These are phyloP conservation scores for Agrenia bidenticulata DNA, from an alignment of 2,888 invertebrate genomes.

Conservation along the genomic window DNA sequence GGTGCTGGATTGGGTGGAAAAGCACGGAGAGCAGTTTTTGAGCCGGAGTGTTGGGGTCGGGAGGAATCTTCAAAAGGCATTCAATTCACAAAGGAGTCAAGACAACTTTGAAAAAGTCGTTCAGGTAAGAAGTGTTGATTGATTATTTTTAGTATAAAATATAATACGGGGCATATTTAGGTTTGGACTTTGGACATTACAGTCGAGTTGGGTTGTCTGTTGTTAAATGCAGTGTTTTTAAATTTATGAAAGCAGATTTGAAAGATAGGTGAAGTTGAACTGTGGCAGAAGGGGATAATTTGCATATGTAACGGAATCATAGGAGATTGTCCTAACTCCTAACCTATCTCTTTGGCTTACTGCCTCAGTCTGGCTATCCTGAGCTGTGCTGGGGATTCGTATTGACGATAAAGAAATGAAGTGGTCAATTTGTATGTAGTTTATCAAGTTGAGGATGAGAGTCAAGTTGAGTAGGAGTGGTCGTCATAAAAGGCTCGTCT, in stretches of 20 bases:
- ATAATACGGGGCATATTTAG: background rate
- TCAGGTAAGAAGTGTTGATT: conserved; percentile 67
- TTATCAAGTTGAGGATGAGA: too few species aligned
- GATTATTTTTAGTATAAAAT: background rate
- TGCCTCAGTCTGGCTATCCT: too few species aligned
- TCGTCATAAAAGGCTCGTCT: too few species aligned
- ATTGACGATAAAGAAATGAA: background rate
- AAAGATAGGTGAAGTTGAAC: too few species aligned
- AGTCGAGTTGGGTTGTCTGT: too few species aligned
- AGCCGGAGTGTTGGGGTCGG: conserved; percentile 97
- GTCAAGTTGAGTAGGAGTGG: too few species aligned
- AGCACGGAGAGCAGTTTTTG: conserved; percentile 95
- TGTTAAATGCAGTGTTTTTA: too few species aligned
- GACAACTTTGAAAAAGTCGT: conserved; percentile 98
- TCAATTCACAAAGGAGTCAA: conserved; percentile 95
- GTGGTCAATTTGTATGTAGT: background rate
- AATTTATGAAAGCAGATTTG: too few species aligned
- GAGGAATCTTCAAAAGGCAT: conserved; percentile 88
- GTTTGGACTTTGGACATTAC: background rate
- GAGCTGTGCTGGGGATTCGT: too few species aligned
- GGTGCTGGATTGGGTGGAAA: conserved; percentile 95
- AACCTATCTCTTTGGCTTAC: too few species aligned
- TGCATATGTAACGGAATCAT: conserved; percentile 3
- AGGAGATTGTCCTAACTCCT: background rate
- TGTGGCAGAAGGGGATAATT: background rate